Base-by-base conservation (phyloP, 2,113 vertebrate genomes). In the Poeciliopsis turrubarensis region DNA sequence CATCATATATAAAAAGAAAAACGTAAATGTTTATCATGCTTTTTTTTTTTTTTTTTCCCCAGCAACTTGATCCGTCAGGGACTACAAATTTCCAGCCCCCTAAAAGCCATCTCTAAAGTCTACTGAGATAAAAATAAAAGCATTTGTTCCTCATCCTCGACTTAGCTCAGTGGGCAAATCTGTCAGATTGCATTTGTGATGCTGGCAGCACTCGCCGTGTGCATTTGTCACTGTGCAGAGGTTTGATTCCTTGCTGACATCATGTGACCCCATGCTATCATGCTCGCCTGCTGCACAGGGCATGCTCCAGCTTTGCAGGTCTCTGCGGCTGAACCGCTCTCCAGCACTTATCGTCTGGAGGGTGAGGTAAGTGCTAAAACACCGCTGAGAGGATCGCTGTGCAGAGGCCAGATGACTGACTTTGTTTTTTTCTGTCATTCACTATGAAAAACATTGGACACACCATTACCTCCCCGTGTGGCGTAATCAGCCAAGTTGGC, bases 121-220 rank as follows among this genome's bases (percentile, higher is more conserved):
- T 68, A 70, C 84, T 67, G 74, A 81, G 79, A 86, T 73, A 76
- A 84, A 90, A 90, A 85, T 87, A 87, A 84, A 87, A 75, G 65
- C 78, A 70, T 87, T 91, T 85, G 82, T 75, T 84, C 85, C 68
- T 71, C 77, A 69, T 90, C 83, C 75, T 75, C 39, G 32, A 87
- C 82, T 89, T 84, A 83, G 89, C 87, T 92, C 90, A 79, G 65
- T 84, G 87, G 88, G 80, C 83, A 90, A 77, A 90, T 78, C 87
- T 91, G 91, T 92, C 91, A 91, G 68, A 72, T 86, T 87, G 84
- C 65, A 78, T 93, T 91, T 91, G 92, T 68, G 83, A 91, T 6
- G 78, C 85, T 88, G 73, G n/a, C 79, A 65, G 70, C 80, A 25
- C 78, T 85, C 47, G 22, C 72, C 85, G 76, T 82, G 84, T 70